phyloP scores from a whole-genome alignment of 2,113 vertebrate species.

The Ornithorhynchus anatinus region DNA sequence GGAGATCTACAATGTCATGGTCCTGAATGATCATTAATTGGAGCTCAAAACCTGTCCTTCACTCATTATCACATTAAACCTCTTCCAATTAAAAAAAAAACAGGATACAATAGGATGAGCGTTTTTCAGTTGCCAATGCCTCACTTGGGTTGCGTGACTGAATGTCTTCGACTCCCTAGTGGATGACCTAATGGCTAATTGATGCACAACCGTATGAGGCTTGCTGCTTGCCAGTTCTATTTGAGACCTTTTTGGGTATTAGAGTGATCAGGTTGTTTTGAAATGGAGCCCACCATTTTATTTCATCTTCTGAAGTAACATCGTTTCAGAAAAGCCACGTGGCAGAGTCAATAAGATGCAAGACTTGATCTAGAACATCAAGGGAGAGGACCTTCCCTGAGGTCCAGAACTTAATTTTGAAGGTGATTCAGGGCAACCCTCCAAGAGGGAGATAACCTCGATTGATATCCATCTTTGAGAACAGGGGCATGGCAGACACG shows the following conservation, averaged over 20 bases:
- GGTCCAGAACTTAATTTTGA: too few relatives aligned
- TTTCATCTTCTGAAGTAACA: slow-evolving; percentile 39
- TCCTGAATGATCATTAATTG: slow-evolving; percentile 45
- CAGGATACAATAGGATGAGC: slow-evolving; percentile 25
- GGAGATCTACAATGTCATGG: slow-evolving; percentile 29
- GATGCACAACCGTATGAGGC: slow-evolving; percentile 34
- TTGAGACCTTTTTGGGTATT: slow-evolving; percentile 30
- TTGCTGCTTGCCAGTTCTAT: slow-evolving; percentile 46
- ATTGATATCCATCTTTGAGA: too few relatives aligned
- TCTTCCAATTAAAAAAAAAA: slow-evolving; percentile 26
- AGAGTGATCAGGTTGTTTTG: slow-evolving; percentile 49
- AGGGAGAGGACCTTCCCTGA: too few relatives aligned
- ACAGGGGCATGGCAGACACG: too few relatives aligned
- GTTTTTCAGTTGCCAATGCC: slow-evolving; percentile 6
- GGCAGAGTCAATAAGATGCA: neutral
- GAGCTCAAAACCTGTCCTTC: slow-evolving; percentile 20
- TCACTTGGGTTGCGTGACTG: slow-evolving; percentile 21
- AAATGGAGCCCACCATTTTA: slow-evolving; percentile 49
- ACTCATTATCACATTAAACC: slow-evolving; percentile 39
- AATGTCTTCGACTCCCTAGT: slow-evolving; percentile 1
- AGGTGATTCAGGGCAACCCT: too few relatives aligned
- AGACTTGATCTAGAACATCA: neutral
- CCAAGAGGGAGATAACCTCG: too few relatives aligned
- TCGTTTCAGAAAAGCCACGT: neutral
- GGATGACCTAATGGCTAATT: slow-evolving; percentile 46